These are phyloP conservation scores for Cephus sareptanus DNA, from an alignment of 2,888 invertebrate genomes.

Conservation along the genomic window DNA sequence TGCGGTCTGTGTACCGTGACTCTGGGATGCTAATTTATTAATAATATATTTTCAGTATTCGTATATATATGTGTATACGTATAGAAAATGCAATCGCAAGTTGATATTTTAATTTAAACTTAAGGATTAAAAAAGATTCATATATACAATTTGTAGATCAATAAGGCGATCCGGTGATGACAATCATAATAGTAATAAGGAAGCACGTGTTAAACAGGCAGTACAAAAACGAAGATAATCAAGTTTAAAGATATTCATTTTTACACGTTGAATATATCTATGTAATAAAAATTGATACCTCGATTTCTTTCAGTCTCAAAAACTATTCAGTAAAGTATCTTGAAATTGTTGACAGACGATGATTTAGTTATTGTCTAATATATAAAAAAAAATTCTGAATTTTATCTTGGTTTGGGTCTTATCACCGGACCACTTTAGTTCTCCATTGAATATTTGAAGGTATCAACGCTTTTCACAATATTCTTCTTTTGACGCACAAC, in stretches of 20 bases:
- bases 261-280: too few species aligned
- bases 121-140: not conserved
- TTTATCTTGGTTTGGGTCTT: too few species aligned
- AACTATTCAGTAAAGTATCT: constrained; percentile 2
- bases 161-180: too few species aligned
- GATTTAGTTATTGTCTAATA: too few species aligned
- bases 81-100: constrained; percentile 1
- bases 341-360: too few species aligned
- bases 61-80: constrained; percentile 7
- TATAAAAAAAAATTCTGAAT: too few species aligned
- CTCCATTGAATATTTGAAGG: constrained; percentile 9
- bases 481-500: constrained; percentile 29
- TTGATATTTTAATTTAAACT: not conserved
- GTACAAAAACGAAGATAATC: not conserved
- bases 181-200: too few species aligned
- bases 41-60: constrained; percentile 11
- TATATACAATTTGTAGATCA: not conserved
- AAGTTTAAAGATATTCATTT: too few species aligned
- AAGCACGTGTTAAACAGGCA: too few species aligned
- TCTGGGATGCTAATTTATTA: constrained; percentile 2
- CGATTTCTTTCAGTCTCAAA: too few species aligned
- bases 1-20: not conserved
- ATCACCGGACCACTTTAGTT: not conserved
- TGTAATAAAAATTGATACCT: too few species aligned
- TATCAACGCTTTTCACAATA: constrained; percentile 10